Base-by-base conservation (phyloP, 2,797 vertebrate species). In the Knipowitschia caucasica region DNA sequence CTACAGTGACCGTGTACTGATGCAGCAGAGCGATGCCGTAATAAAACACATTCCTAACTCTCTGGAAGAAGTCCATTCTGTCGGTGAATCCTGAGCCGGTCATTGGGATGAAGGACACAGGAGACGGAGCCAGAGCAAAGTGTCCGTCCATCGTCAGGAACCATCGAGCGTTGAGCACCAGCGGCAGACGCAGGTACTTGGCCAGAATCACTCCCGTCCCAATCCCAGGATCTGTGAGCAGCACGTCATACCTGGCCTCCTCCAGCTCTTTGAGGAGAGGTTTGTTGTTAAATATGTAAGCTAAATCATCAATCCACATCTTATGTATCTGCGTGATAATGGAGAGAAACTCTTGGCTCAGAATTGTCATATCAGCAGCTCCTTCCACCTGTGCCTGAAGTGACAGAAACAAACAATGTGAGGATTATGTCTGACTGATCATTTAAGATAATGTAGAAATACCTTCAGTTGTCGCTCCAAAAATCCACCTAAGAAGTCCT, bases 101-200 rank as follows among this genome's bases (percentile, higher is more conserved):
- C 7, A 72, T 52, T 1, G 89, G 88, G 31, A 89, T 50, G 0
- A 88, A 91, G 5, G 89, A 90, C 1, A 87, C 10, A 0, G 88
- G 88, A 1, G 87, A 88, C 4, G 89, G 89, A 3, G 89, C 88
- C 0, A 89, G 54, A 0, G 4, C 59, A 55, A 83, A 86, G 33
- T 91, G 88, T 0, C 86, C 88, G 2, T 91, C 88, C 11, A 81
- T 77, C 1, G 73, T 64, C 1, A 71, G 40, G 33, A 86, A 78
- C 87, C 87, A 89, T 27, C 88, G 87, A 5, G 79, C 85, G 1
- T 88, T 88, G 2, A 89, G 75, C 31, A 86, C 88, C 1, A 82
- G 0, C 0, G 89, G 88, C 5, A 90, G 73, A 23, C 89, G 86
- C 7, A 90, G 66, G 52, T 84, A 88, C 62, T 85, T 87, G 14